Evolutionary conservation across 2,888 invertebrate genomes (phyloP).

Genomic region (Andrena dorsata): DNA sequence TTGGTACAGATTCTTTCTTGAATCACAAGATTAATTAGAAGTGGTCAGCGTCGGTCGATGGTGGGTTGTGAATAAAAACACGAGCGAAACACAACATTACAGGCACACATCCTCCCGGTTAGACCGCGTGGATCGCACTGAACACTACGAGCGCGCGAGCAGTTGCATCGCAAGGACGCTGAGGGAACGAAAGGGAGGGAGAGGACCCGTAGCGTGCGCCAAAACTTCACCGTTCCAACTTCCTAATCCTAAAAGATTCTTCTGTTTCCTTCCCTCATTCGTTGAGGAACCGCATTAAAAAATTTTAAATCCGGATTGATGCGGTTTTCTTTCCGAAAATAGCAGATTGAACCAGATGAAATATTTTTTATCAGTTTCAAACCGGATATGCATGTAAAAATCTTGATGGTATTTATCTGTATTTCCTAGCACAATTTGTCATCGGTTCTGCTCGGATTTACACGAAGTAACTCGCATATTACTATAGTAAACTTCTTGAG

Average conservation of each 20-base stretch:
- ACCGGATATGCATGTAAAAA: too few species aligned
- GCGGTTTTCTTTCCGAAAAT: too few species aligned
- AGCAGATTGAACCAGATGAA: too few species aligned
- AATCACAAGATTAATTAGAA: not conserved
- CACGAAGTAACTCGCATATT: too few species aligned
- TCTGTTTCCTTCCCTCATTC: not conserved
- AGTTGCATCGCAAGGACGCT: slow-evolving; percentile 20
- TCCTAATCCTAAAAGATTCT: not conserved
- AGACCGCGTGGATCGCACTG: slow-evolving; percentile 65
- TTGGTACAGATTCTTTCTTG: not conserved
- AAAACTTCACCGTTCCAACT: slow-evolving; percentile 23
- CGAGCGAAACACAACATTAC: not conserved
- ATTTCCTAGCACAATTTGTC: too few species aligned
- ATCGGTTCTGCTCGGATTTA: too few species aligned
- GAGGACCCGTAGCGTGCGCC: slow-evolving; percentile 40
- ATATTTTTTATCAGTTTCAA: too few species aligned
- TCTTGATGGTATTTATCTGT: too few species aligned
- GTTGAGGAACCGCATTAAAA: too few species aligned
- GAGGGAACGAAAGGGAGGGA: slow-evolving; percentile 19
- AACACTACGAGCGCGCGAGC: slow-evolving; percentile 20
- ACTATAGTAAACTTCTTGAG: too few species aligned
- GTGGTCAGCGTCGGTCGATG: not conserved
- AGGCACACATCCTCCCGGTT: slow-evolving; percentile 51
- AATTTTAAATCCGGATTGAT: too few species aligned
- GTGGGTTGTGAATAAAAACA: not conserved